Percentiles rank a stretch among this genome's conserved stretches.
Conservation (phyloP, 1,140 invertebrate genomes). For the Pantala flavescens region DNA sequence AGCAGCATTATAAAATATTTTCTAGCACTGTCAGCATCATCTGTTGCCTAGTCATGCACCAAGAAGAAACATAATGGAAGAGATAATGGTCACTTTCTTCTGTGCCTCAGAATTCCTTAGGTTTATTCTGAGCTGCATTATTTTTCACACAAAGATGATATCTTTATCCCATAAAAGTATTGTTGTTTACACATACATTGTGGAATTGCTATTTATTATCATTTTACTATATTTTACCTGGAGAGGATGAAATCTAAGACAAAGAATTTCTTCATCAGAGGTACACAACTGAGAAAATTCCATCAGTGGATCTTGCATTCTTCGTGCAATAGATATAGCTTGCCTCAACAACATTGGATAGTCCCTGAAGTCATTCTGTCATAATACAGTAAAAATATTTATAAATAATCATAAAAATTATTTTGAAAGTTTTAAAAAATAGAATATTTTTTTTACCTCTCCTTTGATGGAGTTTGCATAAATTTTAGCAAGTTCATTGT, state of each 20-base stretch:
- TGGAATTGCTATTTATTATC: too few relatives aligned
- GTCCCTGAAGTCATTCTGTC: slow-evolving; percentile 73
- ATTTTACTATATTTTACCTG: slow-evolving; percentile 39
- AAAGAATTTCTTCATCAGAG: slow-evolving; percentile 89
- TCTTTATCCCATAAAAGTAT: too few relatives aligned
- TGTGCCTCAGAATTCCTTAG: too few relatives aligned
- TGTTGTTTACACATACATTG: too few relatives aligned
- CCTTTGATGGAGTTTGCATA: slow-evolving; percentile 87
- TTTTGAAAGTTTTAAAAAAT: too few relatives aligned
- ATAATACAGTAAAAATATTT: slow-evolving; percentile 21
- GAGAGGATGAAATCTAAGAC: slow-evolving; percentile 80
- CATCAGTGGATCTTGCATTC: slow-evolving; percentile 89
- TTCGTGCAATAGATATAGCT: slow-evolving; percentile 82
- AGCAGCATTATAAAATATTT: too few relatives aligned
- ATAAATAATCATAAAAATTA: neutral
- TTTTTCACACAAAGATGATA: too few relatives aligned
- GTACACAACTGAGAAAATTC: slow-evolving; percentile 95
- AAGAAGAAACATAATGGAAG: too few relatives aligned
- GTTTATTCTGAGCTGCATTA: too few relatives aligned
- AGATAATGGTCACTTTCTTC: too few relatives aligned
- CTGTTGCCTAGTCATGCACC: too few relatives aligned
- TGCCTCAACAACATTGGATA: slow-evolving; percentile 80
- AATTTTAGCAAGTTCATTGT: slow-evolving; percentile 84
- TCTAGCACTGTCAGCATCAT: too few relatives aligned
- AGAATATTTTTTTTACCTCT: slow-evolving; percentile 39